Percentiles rank a stretch among this genome's conserved stretches.
These are phyloP conservation scores for Dryobates pubescens DNA, from an alignment of 2,797 vertebrate species.

Conservation along the genomic window DNA sequence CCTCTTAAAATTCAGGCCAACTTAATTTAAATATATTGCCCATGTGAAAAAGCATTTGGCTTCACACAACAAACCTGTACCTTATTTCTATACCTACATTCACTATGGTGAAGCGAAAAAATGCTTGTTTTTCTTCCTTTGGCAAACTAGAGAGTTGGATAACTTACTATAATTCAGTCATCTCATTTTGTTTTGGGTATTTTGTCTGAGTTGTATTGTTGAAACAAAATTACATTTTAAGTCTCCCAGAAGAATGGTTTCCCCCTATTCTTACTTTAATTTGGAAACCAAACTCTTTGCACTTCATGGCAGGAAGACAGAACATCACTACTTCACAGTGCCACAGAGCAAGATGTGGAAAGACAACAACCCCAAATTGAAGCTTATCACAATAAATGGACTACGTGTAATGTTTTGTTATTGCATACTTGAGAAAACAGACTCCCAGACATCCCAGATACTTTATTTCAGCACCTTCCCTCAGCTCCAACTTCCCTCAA, in stretches of 20 bases:
- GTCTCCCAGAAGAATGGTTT: slow-evolving; percentile 11
- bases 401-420: not conserved
- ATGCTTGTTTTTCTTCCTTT: not conserved
- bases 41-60: not conserved
- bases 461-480: slow-evolving; percentile 1
- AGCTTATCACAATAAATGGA: not conserved
- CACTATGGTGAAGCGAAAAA: not conserved
- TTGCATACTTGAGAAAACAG: not conserved
- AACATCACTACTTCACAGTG: not conserved
- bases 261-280: not conserved
- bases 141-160: not conserved
- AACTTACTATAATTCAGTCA: not conserved
- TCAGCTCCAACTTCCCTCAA: not conserved
- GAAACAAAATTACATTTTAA: slow-evolving; percentile 17
- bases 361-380: not conserved
- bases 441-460: not conserved
- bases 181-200: not conserved
- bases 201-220: not conserved
- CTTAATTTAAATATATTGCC: not conserved
- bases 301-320: not conserved
- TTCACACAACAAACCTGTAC: not conserved
- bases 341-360: not conserved
- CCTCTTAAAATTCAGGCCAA: not conserved
- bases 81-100: not conserved
- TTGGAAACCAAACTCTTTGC: not conserved